phyloP scores from a whole-genome alignment of 2,888 invertebrate species.

The Marronus borbonicus region DNA sequence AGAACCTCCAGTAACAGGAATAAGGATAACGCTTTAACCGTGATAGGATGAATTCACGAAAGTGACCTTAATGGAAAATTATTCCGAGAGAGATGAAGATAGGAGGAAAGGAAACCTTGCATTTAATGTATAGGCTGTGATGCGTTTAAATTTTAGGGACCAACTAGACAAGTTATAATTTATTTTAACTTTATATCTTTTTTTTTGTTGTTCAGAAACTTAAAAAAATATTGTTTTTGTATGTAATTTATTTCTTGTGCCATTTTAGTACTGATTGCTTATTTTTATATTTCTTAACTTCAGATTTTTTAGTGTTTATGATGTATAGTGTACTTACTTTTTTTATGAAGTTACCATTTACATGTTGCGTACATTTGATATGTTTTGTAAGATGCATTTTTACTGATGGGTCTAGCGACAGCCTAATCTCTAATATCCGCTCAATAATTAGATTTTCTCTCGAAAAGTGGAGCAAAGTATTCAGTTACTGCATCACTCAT shows the following conservation, averaged over 20 bases:
- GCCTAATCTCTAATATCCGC: background rate
- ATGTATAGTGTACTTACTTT: slow-evolving; percentile 45
- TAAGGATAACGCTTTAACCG: slow-evolving; percentile 76
- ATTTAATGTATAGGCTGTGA: slow-evolving; percentile 69
- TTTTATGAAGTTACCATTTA: slow-evolving; percentile 46
- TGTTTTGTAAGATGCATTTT: slow-evolving; percentile 6
- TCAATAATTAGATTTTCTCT: too few relatives aligned
- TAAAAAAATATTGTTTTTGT: slow-evolving; percentile 47
- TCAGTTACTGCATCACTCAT: too few relatives aligned
- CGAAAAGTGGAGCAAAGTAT: too few relatives aligned
- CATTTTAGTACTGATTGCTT: slow-evolving; percentile 53
- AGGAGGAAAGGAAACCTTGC: slow-evolving; percentile 59
- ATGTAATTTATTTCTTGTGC: slow-evolving; percentile 55
- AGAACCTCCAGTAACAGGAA: slow-evolving; percentile 75
- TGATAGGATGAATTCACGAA: slow-evolving; percentile 67
- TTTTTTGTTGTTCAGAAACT: slow-evolving; percentile 35
- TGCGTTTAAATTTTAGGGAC: slow-evolving; percentile 68
- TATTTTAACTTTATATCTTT: slow-evolving; percentile 54
- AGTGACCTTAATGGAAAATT: slow-evolving; percentile 57
- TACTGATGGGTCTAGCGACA: background rate
- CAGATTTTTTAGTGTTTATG: slow-evolving; percentile 37
- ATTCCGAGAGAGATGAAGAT: slow-evolving; percentile 30
- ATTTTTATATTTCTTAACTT: slow-evolving; percentile 50
- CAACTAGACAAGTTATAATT: slow-evolving; percentile 60
- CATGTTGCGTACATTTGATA: slow-evolving; percentile 20